Evolutionary conservation across 2,797 vertebrate genomes (phyloP), one percentile per base, ranked within the genome.

Genomic region (Gobionotothen gibberifrons): DNA sequence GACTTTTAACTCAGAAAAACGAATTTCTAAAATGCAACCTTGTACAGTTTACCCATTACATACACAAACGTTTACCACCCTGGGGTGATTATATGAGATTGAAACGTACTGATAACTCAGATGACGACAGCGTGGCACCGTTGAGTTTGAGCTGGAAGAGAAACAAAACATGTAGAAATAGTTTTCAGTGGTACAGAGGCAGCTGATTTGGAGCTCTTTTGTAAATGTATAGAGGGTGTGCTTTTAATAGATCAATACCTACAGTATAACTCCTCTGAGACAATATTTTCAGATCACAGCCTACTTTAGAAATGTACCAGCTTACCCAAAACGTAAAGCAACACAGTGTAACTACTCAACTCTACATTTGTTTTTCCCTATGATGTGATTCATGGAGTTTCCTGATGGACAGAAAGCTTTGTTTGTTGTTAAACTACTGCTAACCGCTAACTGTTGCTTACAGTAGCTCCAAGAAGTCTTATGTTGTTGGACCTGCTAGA

Each of bases 101-200:
- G 17, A 32, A 74, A 93, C 97, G 94, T 79, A 99, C 98, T 78
- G 94, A 92, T 55, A 97, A 75, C 86, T 98, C 97, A 0, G 92
- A 93, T 10, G 91, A 92, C 21, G 96, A 95, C 65, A 99, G 90
- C 3, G 69, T 70, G 46, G 85, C 70, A 5, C 96, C 96, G 60
- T 99, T 95, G 59, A 99, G 95, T 68, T 94, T 92, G 69, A 99
- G 92, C 98, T 99, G 92, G 7, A 61, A 73, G 22, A 40, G 11
- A 51, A 32, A 26, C 48, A 46, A 40, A 47, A 54, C 19, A 13
- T n/a, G 26, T 26, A 44, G 26, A 71, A 47, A 69, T 17, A 48
- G 15, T 46, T 29, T 21, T 9, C n/a, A 59, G 21, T n/a, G 17
- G 42, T 1, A n/a, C 15, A 26, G 21, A 60, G 61, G 43, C 49